phyloP scores from a whole-genome alignment of 2,888 invertebrate genomes.

The Ectemnius continuus region DNA sequence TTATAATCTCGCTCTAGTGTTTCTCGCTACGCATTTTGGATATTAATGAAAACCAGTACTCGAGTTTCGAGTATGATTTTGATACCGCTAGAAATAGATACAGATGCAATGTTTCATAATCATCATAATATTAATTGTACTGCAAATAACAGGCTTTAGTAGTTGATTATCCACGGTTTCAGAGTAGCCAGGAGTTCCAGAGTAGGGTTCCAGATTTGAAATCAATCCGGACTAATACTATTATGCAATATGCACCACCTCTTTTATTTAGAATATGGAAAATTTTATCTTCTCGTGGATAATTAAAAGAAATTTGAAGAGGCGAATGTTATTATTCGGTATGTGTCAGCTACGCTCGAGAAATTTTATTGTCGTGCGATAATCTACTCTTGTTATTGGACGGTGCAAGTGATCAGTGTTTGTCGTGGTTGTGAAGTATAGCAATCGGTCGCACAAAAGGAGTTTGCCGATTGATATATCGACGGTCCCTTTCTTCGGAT shows the following conservation, averaged over 20 bases:
- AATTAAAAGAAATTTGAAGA: not conserved
- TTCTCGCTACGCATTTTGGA: too few species aligned
- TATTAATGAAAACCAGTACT: too few species aligned
- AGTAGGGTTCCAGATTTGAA: too few species aligned
- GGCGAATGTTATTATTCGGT: not conserved
- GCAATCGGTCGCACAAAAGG: slow-evolving; percentile 46
- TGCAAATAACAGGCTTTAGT: too few species aligned
- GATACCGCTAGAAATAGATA: too few species aligned
- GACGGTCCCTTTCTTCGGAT: slow-evolving; percentile 27
- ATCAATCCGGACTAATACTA: too few species aligned
- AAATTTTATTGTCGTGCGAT: slow-evolving; percentile 8
- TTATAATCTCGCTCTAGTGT: slow-evolving; percentile 11
- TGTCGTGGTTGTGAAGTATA: slow-evolving; percentile 33
- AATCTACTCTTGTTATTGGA: slow-evolving; percentile 9
- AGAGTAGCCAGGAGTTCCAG: too few species aligned
- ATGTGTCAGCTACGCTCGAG: not conserved
- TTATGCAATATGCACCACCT: not conserved
- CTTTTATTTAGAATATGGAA: not conserved
- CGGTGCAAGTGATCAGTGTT: slow-evolving; percentile 21
- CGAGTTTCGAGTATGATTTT: too few species aligned
- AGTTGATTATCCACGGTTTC: too few species aligned
- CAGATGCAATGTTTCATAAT: too few species aligned
- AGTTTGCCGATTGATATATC: slow-evolving; percentile 31
- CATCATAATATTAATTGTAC: too few species aligned
- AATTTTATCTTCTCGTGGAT: not conserved